Percentiles rank a stretch among this genome's conserved stretches.
phyloP scores from a whole-genome alignment of 1,140 invertebrate genomes.

The Hyles euphorbiae region DNA sequence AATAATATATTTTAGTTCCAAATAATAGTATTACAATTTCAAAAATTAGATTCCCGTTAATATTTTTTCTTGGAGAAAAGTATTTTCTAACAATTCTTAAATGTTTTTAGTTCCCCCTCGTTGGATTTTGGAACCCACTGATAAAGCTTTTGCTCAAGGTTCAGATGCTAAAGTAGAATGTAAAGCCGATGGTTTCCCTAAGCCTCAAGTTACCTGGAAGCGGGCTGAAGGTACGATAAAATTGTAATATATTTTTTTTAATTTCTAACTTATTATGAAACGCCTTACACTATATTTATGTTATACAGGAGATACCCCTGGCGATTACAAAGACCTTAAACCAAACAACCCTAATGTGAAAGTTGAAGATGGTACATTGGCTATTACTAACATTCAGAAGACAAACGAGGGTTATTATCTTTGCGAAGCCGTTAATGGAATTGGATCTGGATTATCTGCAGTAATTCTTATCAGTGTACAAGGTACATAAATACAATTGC shows the following conservation, averaged over 20 bases:
- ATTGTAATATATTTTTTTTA: not conserved
- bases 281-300: no score
- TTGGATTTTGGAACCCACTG: slow-evolving; percentile 96
- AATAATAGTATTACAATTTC: no score
- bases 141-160: slow-evolving; percentile 95
- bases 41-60: no score
- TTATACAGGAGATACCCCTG: slow-evolving; percentile 86
- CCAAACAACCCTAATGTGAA: slow-evolving; percentile 91
- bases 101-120: slow-evolving; percentile 91
- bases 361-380: slow-evolving; percentile 90
- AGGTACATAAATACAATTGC: slow-evolving; percentile 76
- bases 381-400: slow-evolving; percentile 91
- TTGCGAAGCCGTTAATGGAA: slow-evolving; percentile 96
- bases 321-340: slow-evolving; percentile 94
- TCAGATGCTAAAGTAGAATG: slow-evolving; percentile 95
- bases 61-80: no score
- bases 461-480: slow-evolving; percentile 95
- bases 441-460: slow-evolving; percentile 94
- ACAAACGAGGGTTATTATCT: slow-evolving; percentile 96
- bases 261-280: no score
- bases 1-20: no score
- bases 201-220: slow-evolving; percentile 95
- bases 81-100: slow-evolving; percentile 15
- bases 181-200: slow-evolving; percentile 96
- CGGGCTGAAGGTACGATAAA: slow-evolving; percentile 87